A percentile compares a stretch with the other conserved stretches of the same genome.
Evolutionary conservation across 2,113 vertebrate genomes (phyloP).

Genomic region (Catharus fuscescens): DNA sequence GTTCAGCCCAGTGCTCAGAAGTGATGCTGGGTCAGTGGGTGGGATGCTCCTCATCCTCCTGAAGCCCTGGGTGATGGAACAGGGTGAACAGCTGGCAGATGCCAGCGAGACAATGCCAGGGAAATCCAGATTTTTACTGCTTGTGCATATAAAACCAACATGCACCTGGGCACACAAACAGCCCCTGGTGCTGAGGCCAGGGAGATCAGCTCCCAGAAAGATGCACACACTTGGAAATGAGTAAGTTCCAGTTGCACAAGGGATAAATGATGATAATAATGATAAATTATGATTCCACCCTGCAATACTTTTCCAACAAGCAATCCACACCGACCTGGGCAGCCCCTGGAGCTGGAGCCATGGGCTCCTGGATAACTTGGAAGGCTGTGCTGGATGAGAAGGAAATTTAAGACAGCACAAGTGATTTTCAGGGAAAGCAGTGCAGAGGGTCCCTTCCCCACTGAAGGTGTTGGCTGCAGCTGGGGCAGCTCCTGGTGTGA

Average conservation of each 20-base stretch:
- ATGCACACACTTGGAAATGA: neutral
- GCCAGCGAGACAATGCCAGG: fast-evolving
- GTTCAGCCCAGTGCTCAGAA: fast-evolving
- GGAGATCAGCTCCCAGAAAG: neutral
- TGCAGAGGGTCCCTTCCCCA: too few species aligned
- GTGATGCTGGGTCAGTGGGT: neutral
- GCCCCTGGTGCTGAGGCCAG: neutral
- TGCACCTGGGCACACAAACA: neutral
- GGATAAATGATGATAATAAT: neutral
- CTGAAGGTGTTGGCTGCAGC: too few species aligned
- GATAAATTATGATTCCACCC: neutral
- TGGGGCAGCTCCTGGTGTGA: too few species aligned
- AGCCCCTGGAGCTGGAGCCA: neutral
- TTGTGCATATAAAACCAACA: too few species aligned
- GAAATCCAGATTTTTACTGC: neutral
- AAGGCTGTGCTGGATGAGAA: too few species aligned
- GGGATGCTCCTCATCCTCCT: neutral
- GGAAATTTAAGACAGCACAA: too few species aligned
- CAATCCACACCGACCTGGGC: fast-evolving
- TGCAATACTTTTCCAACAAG: neutral
- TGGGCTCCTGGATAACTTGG: too few species aligned
- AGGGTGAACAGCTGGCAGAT: neutral
- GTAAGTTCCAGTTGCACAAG: neutral
- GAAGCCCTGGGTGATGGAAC: fast-evolving
- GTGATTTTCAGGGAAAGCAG: too few species aligned